phyloP scores from a whole-genome alignment of 2,888 invertebrate species.

The Diachrysia chrysitis region DNA sequence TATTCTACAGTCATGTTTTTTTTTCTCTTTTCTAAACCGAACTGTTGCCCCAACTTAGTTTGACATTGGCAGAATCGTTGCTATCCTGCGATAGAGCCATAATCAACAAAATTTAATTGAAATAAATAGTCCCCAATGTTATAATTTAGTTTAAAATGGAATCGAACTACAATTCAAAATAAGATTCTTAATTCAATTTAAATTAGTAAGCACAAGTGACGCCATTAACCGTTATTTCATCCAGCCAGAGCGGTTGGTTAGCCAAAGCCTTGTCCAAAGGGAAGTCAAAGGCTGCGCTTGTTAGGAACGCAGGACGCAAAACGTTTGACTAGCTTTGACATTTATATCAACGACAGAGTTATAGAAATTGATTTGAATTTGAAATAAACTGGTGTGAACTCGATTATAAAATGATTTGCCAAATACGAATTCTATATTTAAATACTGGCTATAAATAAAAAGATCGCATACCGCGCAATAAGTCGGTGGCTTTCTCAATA shows the following conservation, averaged over 20 bases:
- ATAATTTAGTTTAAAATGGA: too few relatives aligned
- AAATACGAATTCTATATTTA: not conserved
- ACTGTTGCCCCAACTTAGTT: too few relatives aligned
- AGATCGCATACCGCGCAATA: too few relatives aligned
- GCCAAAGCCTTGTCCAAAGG: slow-evolving; percentile 25
- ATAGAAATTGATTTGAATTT: slow-evolving; percentile 37
- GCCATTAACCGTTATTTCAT: slow-evolving; percentile 38
- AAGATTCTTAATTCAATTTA: slow-evolving; percentile 11
- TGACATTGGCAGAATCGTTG: too few relatives aligned
- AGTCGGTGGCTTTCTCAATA: too few relatives aligned
- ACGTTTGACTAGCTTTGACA: slow-evolving; percentile 42
- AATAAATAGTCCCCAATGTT: too few relatives aligned
- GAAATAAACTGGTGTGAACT: not conserved
- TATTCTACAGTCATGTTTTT: too few relatives aligned
- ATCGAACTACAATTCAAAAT: not conserved
- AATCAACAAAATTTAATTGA: too few relatives aligned
- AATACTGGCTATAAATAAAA: too few relatives aligned
- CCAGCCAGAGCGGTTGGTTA: slow-evolving; percentile 13
- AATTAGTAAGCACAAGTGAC: slow-evolving; percentile 15
- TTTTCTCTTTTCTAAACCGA: too few relatives aligned
- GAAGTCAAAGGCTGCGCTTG: slow-evolving; percentile 50
- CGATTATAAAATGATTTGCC: not conserved
- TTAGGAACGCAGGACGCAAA: slow-evolving; percentile 37
- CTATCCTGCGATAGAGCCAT: too few relatives aligned
- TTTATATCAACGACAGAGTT: slow-evolving; percentile 26